Evolutionary conservation across 1,140 invertebrate species (phyloP).

Genomic region (Parasteatoda tepidariorum): DNA sequence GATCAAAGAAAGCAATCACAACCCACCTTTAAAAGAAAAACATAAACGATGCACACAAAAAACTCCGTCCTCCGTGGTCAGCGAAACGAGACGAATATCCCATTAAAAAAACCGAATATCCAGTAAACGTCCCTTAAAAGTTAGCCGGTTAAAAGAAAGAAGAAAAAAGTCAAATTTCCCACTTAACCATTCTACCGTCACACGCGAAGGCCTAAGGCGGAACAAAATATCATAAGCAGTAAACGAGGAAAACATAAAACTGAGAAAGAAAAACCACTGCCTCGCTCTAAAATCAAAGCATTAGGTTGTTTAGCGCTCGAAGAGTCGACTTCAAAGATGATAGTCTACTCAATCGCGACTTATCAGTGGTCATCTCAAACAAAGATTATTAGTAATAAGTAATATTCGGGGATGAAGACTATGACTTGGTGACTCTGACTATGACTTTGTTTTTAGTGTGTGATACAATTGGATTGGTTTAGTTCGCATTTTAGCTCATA

Average conservation of each 20-base stretch:
- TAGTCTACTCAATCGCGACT: not conserved
- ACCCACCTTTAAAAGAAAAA: too few relatives aligned
- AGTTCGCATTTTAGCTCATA: not conserved
- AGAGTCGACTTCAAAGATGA: not conserved
- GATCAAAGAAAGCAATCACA: too few relatives aligned
- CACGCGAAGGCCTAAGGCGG: not conserved
- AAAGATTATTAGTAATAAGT: not conserved
- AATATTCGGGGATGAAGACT: not conserved
- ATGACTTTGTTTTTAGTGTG: not conserved
- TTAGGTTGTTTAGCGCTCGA: not conserved
- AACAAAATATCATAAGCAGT: not conserved
- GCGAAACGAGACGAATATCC: conserved; percentile 19
- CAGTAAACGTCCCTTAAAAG: not conserved
- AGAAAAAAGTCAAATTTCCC: conserved; percentile 28
- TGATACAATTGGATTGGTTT: not conserved
- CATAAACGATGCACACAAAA: not conserved
- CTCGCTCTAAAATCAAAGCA: not conserved
- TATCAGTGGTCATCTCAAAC: not conserved
- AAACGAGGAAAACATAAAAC: conserved; percentile 3
- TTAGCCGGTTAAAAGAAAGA: not conserved
- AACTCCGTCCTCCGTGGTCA: conserved; percentile 9
- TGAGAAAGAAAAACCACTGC: not conserved
- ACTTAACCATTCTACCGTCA: conserved; percentile 45
- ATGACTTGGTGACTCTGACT: too few relatives aligned
- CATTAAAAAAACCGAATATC: conserved; percentile 1